Conservation (phyloP, 2,888 invertebrate species). For the Drosophila greeni region DNA sequence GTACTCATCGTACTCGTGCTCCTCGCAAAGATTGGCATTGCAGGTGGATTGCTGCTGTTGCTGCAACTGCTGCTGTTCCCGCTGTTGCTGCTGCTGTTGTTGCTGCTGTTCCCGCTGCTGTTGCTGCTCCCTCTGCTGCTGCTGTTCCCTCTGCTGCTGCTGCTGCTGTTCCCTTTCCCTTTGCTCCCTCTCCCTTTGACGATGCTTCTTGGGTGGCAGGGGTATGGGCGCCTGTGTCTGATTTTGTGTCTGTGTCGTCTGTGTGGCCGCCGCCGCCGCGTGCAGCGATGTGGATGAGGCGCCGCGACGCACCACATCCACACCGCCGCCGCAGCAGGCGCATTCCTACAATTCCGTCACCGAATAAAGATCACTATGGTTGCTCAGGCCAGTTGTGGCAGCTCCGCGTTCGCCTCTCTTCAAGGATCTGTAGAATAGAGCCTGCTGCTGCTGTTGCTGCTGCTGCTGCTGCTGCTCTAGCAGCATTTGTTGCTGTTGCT, state of each 20-base stretch:
- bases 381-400: conserved; percentile 61
- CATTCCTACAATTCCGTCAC: conserved; percentile 85
- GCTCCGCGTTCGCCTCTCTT: conserved; percentile 75
- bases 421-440: conserved; percentile 79
- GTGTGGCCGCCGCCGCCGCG: conserved; percentile 69
- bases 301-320: conserved; percentile 78
- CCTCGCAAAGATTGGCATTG: conserved; percentile 75
- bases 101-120: background rate
- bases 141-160: conserved; percentile 34
- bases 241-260: conserved; percentile 46
- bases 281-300: conserved; percentile 72
- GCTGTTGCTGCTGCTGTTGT: background rate
- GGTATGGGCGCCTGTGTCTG: conserved; percentile 61
- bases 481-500: conserved; percentile 58
- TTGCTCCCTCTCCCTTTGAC: conserved; percentile 27
- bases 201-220: conserved; percentile 70
- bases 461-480: conserved; percentile 42
- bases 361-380: conserved; percentile 84
- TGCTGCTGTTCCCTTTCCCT: conserved; percentile 44
- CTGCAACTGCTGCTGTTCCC: background rate
- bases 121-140: conserved; percentile 22
- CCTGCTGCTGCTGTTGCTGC: conserved; percentile 68
- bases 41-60: conserved; percentile 42
- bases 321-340: conserved; percentile 80
- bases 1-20: conserved; percentile 78